Evolutionary conservation across 2,888 invertebrate genomes (phyloP), one percentile per base, ranked within the genome.

Genomic region (Lepidochrysops patricia): DNA sequence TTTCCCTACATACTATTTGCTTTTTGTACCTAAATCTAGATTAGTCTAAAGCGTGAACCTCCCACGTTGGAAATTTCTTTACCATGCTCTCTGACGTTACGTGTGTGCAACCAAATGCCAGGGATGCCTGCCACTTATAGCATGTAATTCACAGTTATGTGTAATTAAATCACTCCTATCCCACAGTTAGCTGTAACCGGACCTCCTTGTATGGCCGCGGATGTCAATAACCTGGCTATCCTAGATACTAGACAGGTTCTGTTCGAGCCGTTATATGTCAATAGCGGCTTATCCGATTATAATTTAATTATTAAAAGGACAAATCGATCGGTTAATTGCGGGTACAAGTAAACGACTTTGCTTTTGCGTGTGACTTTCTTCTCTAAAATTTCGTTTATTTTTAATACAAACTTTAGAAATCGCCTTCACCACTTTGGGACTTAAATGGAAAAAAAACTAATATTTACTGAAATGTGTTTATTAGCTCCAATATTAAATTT

Each of bases 211-310:
- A 56, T 25, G 57, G 57, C 43, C 43, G 48, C 13, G 6, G 60
- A 35, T 57, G 56, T 60, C 34, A 60, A 60, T 48, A 57, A 57
- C 57, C 57, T 60, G 15, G 34, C 48, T 50, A 57, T 60, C 60
- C 49, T 48, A 56, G 48, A 56, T 52, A 59, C 49, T 57, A 32
- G 43, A 57, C 57, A 23, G 56, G 57, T 60, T 60, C 57, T 54
- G 54, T 54, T 6, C 13, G 29, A 19, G 4, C 54, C 54, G 54
- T 32, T 54, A 54, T 19, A 19, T 19, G 54, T 54, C 54, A 54
- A 54, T 27, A 15, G 26, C 52, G 15, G 43, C 19, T 37, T 15
- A 37, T 37, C 37, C 9, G 3, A 43, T 43, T 1, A 43, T 19
- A 19, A 43, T 7, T 43, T 43, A 43, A 43, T 43, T 19, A 4